Percentiles rank a stretch among this genome's conserved stretches.
These are phyloP conservation scores for Scylla paramamosain DNA, from an alignment of 1,140 invertebrate genomes.

Conservation along the genomic window DNA sequence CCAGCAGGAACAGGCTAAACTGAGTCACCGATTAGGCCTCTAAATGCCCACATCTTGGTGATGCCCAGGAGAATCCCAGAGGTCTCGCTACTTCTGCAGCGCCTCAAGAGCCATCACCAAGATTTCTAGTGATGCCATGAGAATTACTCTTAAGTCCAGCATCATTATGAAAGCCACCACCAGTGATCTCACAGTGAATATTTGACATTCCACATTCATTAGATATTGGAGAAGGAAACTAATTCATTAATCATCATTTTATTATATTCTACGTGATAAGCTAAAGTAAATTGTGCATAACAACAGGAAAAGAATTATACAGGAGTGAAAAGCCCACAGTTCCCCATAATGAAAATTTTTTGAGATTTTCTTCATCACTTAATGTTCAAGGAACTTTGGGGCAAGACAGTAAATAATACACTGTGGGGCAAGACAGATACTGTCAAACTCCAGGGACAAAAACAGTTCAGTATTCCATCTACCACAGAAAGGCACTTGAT, in stretches of 20 bases:
- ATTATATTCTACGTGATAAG: conserved; percentile 75
- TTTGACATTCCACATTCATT: too few relatives aligned
- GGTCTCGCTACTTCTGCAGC: too few relatives aligned
- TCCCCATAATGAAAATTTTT: conserved; percentile 28
- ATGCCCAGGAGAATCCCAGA: too few relatives aligned
- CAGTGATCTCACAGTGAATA: too few relatives aligned
- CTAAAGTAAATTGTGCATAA: conserved; percentile 77
- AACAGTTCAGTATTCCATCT: conserved; percentile 64
- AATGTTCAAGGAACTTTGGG: conserved; percentile 27
- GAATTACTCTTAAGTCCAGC: too few relatives aligned
- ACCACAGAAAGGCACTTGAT: conserved; percentile 74
- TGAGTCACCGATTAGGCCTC: too few relatives aligned
- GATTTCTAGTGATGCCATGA: too few relatives aligned
- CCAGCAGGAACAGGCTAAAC: too few relatives aligned
- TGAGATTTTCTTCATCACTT: conserved; percentile 55
- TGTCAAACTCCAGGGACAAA: conserved; percentile 68
- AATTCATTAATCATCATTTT: conserved; percentile 54
- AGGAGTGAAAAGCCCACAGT: conserved; percentile 70
- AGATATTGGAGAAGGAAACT: not conserved
- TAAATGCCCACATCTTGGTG: too few relatives aligned
- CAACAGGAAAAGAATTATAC: conserved; percentile 74
- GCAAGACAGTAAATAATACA: conserved; percentile 60
- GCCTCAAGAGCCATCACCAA: too few relatives aligned
- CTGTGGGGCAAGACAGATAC: conserved; percentile 71
- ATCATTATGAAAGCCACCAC: too few relatives aligned